Base-by-base conservation (phyloP, 2,888 invertebrate genomes). In the Lomographa bimaculata region DNA sequence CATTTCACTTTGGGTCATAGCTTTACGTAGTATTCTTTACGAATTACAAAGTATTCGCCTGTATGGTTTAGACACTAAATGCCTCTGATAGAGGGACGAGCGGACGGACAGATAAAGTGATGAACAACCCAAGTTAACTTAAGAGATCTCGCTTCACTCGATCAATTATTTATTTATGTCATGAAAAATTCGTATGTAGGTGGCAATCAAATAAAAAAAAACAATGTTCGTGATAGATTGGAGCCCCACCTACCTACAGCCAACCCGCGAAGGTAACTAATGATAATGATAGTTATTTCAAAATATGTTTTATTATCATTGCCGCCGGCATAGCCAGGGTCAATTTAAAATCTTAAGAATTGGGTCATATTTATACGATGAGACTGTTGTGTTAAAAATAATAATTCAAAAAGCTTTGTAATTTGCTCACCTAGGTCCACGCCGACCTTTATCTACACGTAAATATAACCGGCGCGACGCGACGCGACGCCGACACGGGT, bases 391-490 rank as follows among this genome's bases (percentile, higher is more conserved):
- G n/a, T n/a, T n/a, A n/a, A 20, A 19, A 9, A 14, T 26, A 16
- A 33, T 39, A 21, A 25, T 10, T 25, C 16, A 14, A 33, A 32
- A 23, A 18, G 28, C 23, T 7, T 2, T 14, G 21, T 17, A 23
- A 18, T 33, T 8, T n/a, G n/a, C n/a, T n/a, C n/a, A n/a, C n/a
- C n/a, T n/a, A n/a, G 21, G 9, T 1, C 24, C 30, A 8, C 21
- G 5, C 21, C 19, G 40, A 39, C 39, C 46, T 42, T 33, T 23
- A 11, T 33, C 27, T 33, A 27, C 18, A 18, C 27, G 27, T 17
- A 39, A 48, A 45, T 45, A 30, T 17, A 34, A 21, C 23, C 18
- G 38, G 7, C 5, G 36, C 20, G 7, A 18, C 34, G 21, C 19
- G 7, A 1, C 36, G 32, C 4, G 26, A 28, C 18, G 7, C 0